phyloP scores from a whole-genome alignment of 2,888 invertebrate genomes.

The Apotomis betuletana region DNA sequence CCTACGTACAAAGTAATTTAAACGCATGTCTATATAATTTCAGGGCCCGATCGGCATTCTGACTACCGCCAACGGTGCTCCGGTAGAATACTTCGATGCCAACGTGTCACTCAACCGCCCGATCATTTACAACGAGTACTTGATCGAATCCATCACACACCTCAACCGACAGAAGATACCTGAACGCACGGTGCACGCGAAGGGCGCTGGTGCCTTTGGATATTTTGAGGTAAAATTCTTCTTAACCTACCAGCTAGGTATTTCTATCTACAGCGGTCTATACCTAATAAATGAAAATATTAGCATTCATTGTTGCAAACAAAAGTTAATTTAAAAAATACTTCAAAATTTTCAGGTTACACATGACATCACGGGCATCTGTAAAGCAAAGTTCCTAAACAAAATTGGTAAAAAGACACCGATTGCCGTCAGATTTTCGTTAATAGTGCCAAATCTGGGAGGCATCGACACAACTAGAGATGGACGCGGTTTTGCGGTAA shows the following conservation, averaged over 20 bases:
- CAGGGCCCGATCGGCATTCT: conserved; percentile 42
- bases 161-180: conserved; percentile 95
- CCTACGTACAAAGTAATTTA: neutral
- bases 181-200: conserved; percentile 96
- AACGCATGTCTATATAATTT: conserved; percentile 1
- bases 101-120: conserved; percentile 89
- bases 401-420: conserved; percentile 89
- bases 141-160: conserved; percentile 89
- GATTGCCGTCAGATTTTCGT: conserved; percentile 89
- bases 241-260: too few species aligned
- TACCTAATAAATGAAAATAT: too few species aligned
- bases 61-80: conserved; percentile 83
- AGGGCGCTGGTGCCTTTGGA: conserved; percentile 94
- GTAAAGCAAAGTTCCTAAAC: conserved; percentile 89
- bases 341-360: conserved; percentile 78
- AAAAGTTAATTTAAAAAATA: too few species aligned
- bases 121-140: conserved; percentile 90
- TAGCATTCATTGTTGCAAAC: too few species aligned
- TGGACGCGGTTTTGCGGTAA: conserved; percentile 94
- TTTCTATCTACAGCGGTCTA: too few species aligned
- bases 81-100: conserved; percentile 88
- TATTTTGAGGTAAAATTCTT: conserved; percentile 84
- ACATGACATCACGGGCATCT: conserved; percentile 89
- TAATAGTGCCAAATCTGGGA: conserved; percentile 92
- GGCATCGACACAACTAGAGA: conserved; percentile 94